These are phyloP conservation scores for Mya arenaria DNA, from an alignment of 1,140 invertebrate genomes.

Conservation along the genomic window DNA sequence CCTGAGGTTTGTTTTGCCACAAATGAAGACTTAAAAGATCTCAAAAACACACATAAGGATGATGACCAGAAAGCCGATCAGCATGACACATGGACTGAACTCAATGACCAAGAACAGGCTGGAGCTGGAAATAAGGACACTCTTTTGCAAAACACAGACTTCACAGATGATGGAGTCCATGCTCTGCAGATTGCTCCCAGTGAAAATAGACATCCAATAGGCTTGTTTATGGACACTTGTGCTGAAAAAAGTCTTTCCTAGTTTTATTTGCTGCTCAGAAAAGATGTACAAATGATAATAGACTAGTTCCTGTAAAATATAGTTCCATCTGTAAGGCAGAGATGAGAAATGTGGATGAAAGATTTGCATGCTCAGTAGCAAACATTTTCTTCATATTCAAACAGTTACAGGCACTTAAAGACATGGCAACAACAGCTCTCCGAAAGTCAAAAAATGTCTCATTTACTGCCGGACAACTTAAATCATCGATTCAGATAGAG, in stretches of 20 bases:
- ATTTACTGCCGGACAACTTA: slow-evolving; percentile 45
- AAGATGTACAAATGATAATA: slow-evolving; percentile 26
- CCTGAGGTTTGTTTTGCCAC: background rate
- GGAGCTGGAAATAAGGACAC: slow-evolving; percentile 51
- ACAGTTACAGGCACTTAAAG: slow-evolving; percentile 53
- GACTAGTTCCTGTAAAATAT: slow-evolving; percentile 25
- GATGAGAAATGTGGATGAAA: slow-evolving; percentile 46
- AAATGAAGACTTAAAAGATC: background rate
- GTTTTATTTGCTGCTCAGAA: slow-evolving; percentile 46
- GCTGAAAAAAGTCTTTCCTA: slow-evolving; percentile 59
- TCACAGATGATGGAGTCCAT: slow-evolving; percentile 51
- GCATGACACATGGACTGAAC: slow-evolving; percentile 45
- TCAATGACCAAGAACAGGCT: slow-evolving; percentile 27
- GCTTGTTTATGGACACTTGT: slow-evolving; percentile 50
- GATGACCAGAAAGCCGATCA: background rate
- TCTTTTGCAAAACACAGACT: slow-evolving; percentile 42
- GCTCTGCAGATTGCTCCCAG: slow-evolving; percentile 55
- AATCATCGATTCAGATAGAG: slow-evolving; percentile 11
- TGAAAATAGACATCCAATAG: slow-evolving; percentile 49
- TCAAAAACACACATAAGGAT: background rate
- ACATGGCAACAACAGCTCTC: slow-evolving; percentile 36
- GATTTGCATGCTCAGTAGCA: slow-evolving; percentile 47
- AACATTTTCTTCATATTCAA: slow-evolving; percentile 63
- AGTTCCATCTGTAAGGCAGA: slow-evolving; percentile 58
- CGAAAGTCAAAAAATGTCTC: slow-evolving; percentile 40